phyloP scores from a whole-genome alignment of 2,797 vertebrate genomes.

The Neomorphus geoffroyi region DNA sequence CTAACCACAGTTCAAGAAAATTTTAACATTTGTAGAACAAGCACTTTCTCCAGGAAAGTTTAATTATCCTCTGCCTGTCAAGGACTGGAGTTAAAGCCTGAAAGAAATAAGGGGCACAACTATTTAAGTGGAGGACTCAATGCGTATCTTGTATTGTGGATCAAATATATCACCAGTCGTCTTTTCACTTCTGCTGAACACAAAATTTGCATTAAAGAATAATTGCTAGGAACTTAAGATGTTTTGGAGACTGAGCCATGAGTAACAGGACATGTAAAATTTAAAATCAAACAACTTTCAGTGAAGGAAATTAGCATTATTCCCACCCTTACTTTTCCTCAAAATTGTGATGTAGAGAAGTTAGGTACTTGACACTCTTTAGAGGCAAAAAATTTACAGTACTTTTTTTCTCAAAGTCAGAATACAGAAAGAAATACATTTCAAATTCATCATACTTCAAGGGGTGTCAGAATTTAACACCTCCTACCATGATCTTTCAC shows the following conservation, averaged over 20 bases:
- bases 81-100: background rate
- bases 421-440: background rate
- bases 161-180: background rate
- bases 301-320: background rate
- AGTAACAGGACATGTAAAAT: background rate
- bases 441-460: background rate
- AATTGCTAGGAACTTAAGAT: background rate
- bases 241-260: background rate
- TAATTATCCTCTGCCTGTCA: background rate
- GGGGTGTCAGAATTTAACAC: background rate
- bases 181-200: background rate
- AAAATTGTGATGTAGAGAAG: background rate
- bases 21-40: background rate
- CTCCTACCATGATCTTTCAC: background rate
- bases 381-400: background rate
- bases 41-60: background rate
- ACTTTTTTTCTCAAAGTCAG: background rate
- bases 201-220: background rate
- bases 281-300: background rate
- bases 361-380: background rate
- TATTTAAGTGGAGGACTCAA: background rate
- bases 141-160: background rate
- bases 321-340: background rate
- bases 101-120: background rate
- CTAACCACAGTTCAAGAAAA: background rate